Evolutionary conservation across 2,797 vertebrate genomes (phyloP), one percentile per base, ranked within the genome.

Genomic region (Anableps anableps): DNA sequence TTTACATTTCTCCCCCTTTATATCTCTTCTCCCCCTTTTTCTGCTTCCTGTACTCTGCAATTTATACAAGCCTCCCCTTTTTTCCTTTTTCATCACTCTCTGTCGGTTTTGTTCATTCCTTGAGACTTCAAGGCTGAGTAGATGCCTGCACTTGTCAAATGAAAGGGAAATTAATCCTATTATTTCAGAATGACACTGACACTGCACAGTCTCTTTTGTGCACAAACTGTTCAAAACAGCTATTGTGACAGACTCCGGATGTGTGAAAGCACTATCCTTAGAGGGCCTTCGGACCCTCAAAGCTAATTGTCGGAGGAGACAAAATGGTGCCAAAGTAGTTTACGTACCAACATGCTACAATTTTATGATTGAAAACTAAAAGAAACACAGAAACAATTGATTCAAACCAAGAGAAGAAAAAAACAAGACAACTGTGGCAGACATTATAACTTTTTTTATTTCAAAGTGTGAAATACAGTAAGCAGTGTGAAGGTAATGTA

Each of bases 141-240:
- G 82, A 82, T 87, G 81, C 75, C 75, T 77, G 72, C 81, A 78
- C 85, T 80, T 80, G 85, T 86, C 75, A 70, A 80, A 85, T 88
- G 85, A 92, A 92, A 91, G 87, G 76, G 77, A 91, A 92, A 93
- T 88, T 76, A 92, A 89, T 89, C 80, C 89, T 77, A 79, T 91
- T 92, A 87, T 93, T 92, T 89, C 74, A 85, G 76, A 75, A 50
- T 79, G 87, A 79, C 84, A 78, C 82, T 83, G 50, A 19, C 62
- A 81, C 81, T 58, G 48, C 71, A 26, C n/a, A 29, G 77, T 78
- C 75, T 70, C 75, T 87, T 70, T 86, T 87, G 75, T 88, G 79
- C 60, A 73, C 78, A 79, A 79, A 89, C 75, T 78, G 83, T 68
- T 87, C 48, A 75, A 88, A 90, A 88, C 70, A 84, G 80, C 72